Base-by-base conservation (phyloP, 2,888 invertebrate species). In the Acrobasis consociella region DNA sequence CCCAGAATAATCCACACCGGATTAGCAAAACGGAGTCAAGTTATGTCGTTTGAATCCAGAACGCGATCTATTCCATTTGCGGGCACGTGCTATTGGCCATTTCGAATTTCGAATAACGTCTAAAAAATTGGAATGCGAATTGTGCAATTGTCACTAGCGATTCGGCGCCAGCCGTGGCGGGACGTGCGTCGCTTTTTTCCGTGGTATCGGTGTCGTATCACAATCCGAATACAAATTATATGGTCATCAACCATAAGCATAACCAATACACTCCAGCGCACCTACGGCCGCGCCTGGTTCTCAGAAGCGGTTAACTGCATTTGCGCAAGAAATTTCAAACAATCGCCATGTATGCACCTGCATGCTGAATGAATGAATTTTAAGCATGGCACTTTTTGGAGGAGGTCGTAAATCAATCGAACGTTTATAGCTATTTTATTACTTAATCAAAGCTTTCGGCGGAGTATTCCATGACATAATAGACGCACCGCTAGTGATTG, bases 181-280 rank as follows among this genome's bases (percentile, higher is more conserved):
- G 82, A 84, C 83, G 83, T 86, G 87, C 85, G 84, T 82, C 16
- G 82, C 71, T 81, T 81, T 84, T 82, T 85, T 81, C 80, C 78
- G 76, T 74, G 60, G 76, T 77, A 79, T 82, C 77, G 77, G 79
- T 72, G 74, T 73, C 74, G 79, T 72, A 75, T 69, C 73, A 80
- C 85, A 81, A 81, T 81, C 78, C 82, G 88, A 85, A 89, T 88
- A 88, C 88, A 84, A 88, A 89, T 87, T 82, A 78, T 75, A 69
- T 64, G 64, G 66, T 67, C 77, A 83, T 77, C 77, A 78, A 31
- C 46, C 61, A 55, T 55, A 37, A 55, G 38, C 62, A 38, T 55
- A 17, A 55, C 49, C 62, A 38, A 60, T 59, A 49, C 49, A 49
- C 42, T 31, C 59, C 49, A 49, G 49, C 75, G 73, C 78, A 79